Base-by-base conservation (phyloP, 2,888 invertebrate genomes). In the Prosapia bicincta region DNA sequence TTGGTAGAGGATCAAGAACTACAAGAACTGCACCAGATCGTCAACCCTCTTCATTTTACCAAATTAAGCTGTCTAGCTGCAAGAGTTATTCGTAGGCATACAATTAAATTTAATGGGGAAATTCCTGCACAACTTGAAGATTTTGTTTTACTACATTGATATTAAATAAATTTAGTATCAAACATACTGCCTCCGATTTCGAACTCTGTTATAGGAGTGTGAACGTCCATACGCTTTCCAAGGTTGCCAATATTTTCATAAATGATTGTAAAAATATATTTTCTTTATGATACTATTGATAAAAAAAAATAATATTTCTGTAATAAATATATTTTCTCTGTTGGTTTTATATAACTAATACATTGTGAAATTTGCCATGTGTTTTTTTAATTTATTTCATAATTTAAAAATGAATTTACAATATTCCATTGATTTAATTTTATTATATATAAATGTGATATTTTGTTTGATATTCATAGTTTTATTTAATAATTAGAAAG, bases 21-120 rank as follows among this genome's bases (percentile, higher is more conserved):
- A 23, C 72, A 65, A 43, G 71, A 43, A 25, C 69, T 72, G 30
- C 92, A 91, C 82, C 86, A 86, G 79, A 86, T 91, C 73, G 89
- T 94, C 67, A 93, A 93, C 85, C 92, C 93, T 7, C 87, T 95
- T 69, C 90, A 90, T 79, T 93, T 93, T 85, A 92, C 93, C 68
- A 90, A 91, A 77, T 89, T 98, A 80, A 91, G 93, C 82, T 98
- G 97, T 84, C 89, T 96, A 77, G 94, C 97, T 15, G 96, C 97
- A 13, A 89, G 92, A 79, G 91, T 91, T 3, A 92, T 98, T 25
- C 83, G 83, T 68, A 81, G 82, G 75, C 77, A 85, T 79, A 82
- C 83, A 43, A 82, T 88, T 76, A 82, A 83, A 23, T 82, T 79
- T 67, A 73, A 72, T 9, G 77, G 78, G 9, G 71, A 72, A 26